Percentiles rank a stretch among this genome's conserved stretches.
Conservation (phyloP, 2,888 invertebrate species). For the Phasia obesa region DNA sequence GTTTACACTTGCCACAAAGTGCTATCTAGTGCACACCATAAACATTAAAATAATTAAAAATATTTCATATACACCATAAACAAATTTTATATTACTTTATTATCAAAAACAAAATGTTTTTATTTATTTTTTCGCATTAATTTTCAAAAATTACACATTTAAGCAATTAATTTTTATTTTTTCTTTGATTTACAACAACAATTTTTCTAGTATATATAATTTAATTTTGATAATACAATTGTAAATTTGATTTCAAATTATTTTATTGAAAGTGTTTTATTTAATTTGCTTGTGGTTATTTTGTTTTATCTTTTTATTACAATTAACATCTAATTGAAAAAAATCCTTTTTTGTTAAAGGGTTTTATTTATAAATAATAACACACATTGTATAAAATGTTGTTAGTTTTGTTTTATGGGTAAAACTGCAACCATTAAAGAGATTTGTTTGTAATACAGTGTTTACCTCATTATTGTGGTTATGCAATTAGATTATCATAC, state of each 20-base stretch:
- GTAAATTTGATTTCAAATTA: not conserved
- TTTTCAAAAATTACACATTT: not conserved
- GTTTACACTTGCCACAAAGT: constrained; percentile 60
- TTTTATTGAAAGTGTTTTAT: constrained; percentile 33
- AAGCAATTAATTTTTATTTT: not conserved
- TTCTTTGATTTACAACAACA: not conserved
- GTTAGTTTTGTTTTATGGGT: not conserved
- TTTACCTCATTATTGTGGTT: constrained; percentile 71
- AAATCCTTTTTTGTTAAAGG: not conserved
- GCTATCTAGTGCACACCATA: too few relatives aligned
- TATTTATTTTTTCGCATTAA: not conserved
- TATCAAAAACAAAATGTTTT: not conserved
- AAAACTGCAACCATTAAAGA: constrained; percentile 30
- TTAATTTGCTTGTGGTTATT: constrained; percentile 49
- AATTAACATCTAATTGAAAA: not conserved
- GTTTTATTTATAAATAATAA: too few relatives aligned
- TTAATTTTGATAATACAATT: too few relatives aligned
- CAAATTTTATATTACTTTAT: not conserved
- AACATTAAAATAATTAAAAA: too few relatives aligned
- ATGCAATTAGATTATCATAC: constrained; percentile 72
- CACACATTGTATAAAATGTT: too few relatives aligned
- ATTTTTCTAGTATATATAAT: not conserved
- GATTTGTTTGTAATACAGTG: constrained; percentile 57
- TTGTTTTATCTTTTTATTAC: not conserved
- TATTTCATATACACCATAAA: constrained; percentile 19